Evolutionary conservation across 2,113 vertebrate species (phyloP), one percentile per base, ranked within the genome.

Genomic region (Plectropomus leopardus): DNA sequence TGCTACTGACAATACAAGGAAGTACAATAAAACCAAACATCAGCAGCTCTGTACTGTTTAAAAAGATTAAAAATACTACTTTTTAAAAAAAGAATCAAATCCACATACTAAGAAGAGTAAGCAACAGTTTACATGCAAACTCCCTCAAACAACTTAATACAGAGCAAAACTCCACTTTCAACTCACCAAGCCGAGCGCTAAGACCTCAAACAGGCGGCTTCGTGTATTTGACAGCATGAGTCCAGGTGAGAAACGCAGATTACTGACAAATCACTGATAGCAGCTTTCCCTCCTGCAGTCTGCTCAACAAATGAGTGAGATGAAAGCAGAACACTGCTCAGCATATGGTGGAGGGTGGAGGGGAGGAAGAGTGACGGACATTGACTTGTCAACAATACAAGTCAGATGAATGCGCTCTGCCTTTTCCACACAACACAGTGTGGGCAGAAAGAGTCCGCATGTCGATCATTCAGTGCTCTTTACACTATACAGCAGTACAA

Each of bases 131-230:
- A 7, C 55, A 85, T 51, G 7, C 42, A 11, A 1, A 2, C 23
- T 44, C 24, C 23, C 55, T 61, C 5, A 42, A 8, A 30, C 4
- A 59, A 60, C 32, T 40, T 42, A 82, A 65, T 1, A 76, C 19
- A 44, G 10, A 88, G 72, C 47, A 63, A 30, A n/a, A 28, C 23
- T 26, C 19, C n/a, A 10, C 16, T 30, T 11, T 4, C 15, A 54
- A 94, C 94, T 95, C 90, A 95, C 94, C 93, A 94, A 83, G 54
- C 94, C 94, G 42, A 93, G 92, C 28, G 92, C 92, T 72, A 95
- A 90, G 80, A 95, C 94, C 34, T 95, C 94, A 91, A 95, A 95
- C 45, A 95, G 91, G 44, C 92, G 91, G 72, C 94, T 95, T 70
- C 88, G 80, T 13, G 92, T 94, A 61, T 93, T 88, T 55, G 87